Base-by-base conservation (phyloP, 2,888 invertebrate genomes). In the Synanthedon formicaeformis region DNA sequence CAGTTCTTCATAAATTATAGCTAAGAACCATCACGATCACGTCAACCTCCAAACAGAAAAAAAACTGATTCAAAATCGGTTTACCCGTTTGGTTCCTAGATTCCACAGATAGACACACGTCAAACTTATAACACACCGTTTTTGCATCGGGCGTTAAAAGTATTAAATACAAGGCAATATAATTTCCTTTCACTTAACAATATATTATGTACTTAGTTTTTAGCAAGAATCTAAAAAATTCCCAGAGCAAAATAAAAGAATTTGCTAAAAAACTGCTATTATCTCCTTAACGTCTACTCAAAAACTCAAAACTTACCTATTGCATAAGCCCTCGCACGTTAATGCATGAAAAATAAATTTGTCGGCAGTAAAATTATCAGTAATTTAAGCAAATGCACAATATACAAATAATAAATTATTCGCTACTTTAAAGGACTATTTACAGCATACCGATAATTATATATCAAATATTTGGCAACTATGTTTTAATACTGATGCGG, bases 401-500 rank as follows among this genome's bases (percentile, higher is more conserved):
- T 69, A 67, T 60, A 69, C 73, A 71, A 73, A 50, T 40, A 57
- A 68, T 60, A 64, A 23, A 63, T 66, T 34, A 66, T 65, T 64
- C 58, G 58, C 69, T 73, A 74, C 68, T 68, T 68, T 65, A 73
- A 78, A 75, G 73, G 70, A 75, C 71, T 85, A 84, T 84, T 73
- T 86, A 86, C 84, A 86, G 77, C 77, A 71, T 81, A 82, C 75
- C 66, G 76, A 75, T 74, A 23, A 23, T 72, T 5, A 23, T 72
- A 76, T 64, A 77, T 73, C 74, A 78, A 69, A 71, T 67, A 65
- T 81, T 85, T 85, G 85, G 84, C 84, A 81, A 81, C 83, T 86
- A 85, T 80, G 62, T 66, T 70, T 82, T 79, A 87, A 88, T 88
- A 88, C 87, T 88, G 88, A 83, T 79, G 78, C 82, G 88, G 87